Conservation (phyloP, 2,113 vertebrate species). For the Myotis lucifugus region DNA sequence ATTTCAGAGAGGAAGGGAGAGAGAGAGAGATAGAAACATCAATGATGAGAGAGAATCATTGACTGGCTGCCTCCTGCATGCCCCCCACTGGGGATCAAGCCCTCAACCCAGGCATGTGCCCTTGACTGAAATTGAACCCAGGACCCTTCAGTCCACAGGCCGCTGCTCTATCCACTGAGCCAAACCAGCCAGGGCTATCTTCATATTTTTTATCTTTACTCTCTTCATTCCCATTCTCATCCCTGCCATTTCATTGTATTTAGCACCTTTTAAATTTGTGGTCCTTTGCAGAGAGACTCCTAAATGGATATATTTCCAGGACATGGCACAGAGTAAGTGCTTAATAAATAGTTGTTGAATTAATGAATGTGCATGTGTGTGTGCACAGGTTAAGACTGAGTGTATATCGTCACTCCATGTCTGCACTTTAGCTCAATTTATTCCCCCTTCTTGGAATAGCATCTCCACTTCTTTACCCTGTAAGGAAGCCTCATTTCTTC, state of each 20-base stretch:
- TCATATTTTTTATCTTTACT: neutral
- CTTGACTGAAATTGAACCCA: too few relatives aligned
- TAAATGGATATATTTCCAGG: neutral
- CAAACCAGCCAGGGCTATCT: neutral
- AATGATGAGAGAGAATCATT: too few relatives aligned
- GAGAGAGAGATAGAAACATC: too few relatives aligned
- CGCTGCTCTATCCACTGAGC: too few relatives aligned
- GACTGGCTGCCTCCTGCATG: too few relatives aligned
- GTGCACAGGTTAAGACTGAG: neutral
- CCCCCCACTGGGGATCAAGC: too few relatives aligned
- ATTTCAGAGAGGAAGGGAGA: too few relatives aligned
- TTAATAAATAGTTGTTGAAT: constrained; percentile 32
- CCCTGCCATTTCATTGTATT: constrained; percentile 14
- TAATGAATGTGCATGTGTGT: neutral
- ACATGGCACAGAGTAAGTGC: neutral
- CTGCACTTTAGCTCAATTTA: neutral
- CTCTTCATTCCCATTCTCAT: neutral
- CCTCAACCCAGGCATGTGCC: too few relatives aligned
- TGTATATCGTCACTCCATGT: neutral
- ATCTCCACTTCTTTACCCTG: neutral
- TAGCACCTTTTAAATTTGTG: neutral
- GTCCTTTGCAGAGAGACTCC: neutral
- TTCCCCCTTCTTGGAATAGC: neutral
- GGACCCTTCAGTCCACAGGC: too few relatives aligned
- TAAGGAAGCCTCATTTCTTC: constrained; percentile 34